Base-by-base conservation (phyloP, 2,113 vertebrate species). In the Xyliphius kryptos region DNA sequence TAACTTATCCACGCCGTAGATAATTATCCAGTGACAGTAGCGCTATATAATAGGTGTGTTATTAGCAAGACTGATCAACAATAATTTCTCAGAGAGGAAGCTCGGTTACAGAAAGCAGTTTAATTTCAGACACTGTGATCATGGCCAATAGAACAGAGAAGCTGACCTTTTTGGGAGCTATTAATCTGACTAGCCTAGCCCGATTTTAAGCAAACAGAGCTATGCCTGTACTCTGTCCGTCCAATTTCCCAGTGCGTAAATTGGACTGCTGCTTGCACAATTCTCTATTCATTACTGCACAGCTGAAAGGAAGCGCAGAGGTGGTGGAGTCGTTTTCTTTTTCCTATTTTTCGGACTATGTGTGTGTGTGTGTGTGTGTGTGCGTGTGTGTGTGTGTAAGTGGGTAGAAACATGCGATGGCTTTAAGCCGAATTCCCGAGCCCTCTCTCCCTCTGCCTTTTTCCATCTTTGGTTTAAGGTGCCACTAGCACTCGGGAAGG, bases 241-340 rank as follows among this genome's bases (percentile, higher is more conserved):
- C 87, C 89, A 91, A 90, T 89, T 92, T 92, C 86, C 85, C 87
- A 89, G 86, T 80, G 85, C 86, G 86, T 90, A 91, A 93, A 93
- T 90, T 92, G 88, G 87, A 88, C 80, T 79, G 86, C 85, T 81
- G 89, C 90, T 91, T 83, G 84, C 83, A 92, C 92, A 93, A 91
- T 91, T 92, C 89, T 91, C 86, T 90, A 87, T 92, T 97, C 92
- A 93, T 95, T 97, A 97, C 86, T 82, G 87, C 87, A 84, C 81
- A 74, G 82, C 84, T 86, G 85, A 91, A 91, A 91, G 83, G 88
- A 95, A 94, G 89, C 86, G 88, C 72, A 89, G 88, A 90, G 86
- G 88, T 90, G 87, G 85, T 81, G 81, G 88, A 90, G 87, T 67
- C 52, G 81, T 83, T 82, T 82, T 77, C 78, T 76, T 82, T 77